Evolutionary conservation across 2,797 vertebrate genomes (phyloP).

Genomic region (Tragopan temminckii): DNA sequence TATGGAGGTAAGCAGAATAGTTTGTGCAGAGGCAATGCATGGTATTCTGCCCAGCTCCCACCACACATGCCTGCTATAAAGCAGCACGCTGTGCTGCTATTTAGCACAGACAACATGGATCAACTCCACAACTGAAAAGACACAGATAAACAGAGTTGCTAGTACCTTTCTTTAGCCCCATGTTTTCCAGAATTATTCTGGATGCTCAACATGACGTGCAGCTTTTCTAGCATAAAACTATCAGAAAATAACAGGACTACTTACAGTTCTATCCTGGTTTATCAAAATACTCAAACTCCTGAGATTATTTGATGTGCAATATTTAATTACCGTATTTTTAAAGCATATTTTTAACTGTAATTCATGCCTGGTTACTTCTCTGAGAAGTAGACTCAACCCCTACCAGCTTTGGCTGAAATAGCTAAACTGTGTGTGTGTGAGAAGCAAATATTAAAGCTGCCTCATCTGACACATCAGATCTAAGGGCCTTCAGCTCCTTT

Average conservation of each 20-base stretch:
- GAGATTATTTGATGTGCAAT: not conserved
- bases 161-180: not conserved
- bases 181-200: not conserved
- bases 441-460: not conserved
- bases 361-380: not conserved
- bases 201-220: not conserved
- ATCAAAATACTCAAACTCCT: not conserved
- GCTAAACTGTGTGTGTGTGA: accelerated
- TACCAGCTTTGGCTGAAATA: not conserved
- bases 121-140: not conserved
- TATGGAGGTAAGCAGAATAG: not conserved
- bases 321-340: not conserved
- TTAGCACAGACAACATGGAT: accelerated
- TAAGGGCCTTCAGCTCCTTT: not conserved
- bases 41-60: not conserved
- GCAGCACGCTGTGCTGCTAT: not conserved
- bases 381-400: not conserved
- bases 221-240: not conserved
- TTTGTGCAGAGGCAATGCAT: accelerated
- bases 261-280: not conserved
- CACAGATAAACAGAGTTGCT: accelerated
- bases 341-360: not conserved
- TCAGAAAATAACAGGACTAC: not conserved
- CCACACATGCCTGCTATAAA: not conserved
- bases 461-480: not conserved